Base-by-base conservation (phyloP, 1,140 invertebrate genomes). In the Drosophila sp. region DNA sequence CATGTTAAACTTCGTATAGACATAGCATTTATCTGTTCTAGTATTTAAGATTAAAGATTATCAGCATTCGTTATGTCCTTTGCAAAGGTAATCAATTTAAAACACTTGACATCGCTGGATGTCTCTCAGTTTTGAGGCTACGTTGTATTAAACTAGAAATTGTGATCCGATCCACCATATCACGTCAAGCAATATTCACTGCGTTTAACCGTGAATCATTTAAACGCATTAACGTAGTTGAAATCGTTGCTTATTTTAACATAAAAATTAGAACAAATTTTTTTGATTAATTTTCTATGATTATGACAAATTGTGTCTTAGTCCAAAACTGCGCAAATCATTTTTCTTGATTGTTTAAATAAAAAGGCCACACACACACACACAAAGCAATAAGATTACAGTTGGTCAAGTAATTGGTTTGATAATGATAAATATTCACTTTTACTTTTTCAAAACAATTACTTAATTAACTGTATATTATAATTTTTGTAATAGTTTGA, bases 31-130 rank as follows among this genome's bases (percentile, higher is more conserved):
- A 4, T 41, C 27, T 25, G 7, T 58, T 54, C 11, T 56, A 62
- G 51, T 56, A 51, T 34, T 38, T 69, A 40, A 38, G 36, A 14
- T 27, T 21, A n/a, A 25, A n/a, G 40, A 51, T 25, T 9, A 11
- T 34, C 34, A 56, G 53, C 66, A 45, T 43, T 40, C 57, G 63
- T 66, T 66, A 66, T n/a, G n/a, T n/a, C n/a, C n/a, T n/a, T n/a
- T n/a, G n/a, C n/a, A n/a, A n/a, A n/a, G n/a, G n/a, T n/a, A n/a
- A n/a, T 38, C 13, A 29, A 29, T 36, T 36, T 11, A 2, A 11
- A 46, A 38, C 41, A 41, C 53, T 46, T 21, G 29, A 61, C 11
- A 29, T 7, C 27, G 27, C 14, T 46, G 41, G 18, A 36, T 38
- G 32, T 32, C 16, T 16, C 32, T 6, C 32, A 13, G 38, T 27